Evolutionary conservation across 2,113 vertebrate genomes (phyloP).

Genomic region (Silurus glanis): DNA sequence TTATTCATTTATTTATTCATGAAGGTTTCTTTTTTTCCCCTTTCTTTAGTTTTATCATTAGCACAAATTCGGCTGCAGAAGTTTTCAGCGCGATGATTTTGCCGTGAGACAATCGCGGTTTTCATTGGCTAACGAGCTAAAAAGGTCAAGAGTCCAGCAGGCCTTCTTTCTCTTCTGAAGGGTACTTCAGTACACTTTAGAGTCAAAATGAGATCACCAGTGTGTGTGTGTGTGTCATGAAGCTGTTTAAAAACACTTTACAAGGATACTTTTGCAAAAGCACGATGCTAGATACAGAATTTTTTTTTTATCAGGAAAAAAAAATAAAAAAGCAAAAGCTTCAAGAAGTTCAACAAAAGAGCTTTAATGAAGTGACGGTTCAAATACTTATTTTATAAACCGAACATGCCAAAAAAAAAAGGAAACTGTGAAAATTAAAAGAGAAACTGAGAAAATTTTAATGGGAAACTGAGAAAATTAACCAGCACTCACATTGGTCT

Average conservation of each 20-base stretch:
- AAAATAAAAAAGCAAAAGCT: background rate
- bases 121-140: constrained; percentile 2
- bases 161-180: constrained; percentile 14
- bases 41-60: background rate
- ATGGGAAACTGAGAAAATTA: background rate
- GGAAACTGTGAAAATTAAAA: too few species aligned
- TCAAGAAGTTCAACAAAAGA: background rate
- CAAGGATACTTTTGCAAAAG: background rate
- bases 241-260: background rate
- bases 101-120: constrained; percentile 2
- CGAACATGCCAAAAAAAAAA: background rate
- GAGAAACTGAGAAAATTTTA: background rate
- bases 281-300: background rate
- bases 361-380: background rate
- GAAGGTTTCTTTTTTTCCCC: too few species aligned
- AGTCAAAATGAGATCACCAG: constrained; percentile 3
- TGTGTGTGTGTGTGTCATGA: background rate
- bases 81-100: background rate
- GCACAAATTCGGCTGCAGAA: background rate
- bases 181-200: constrained; percentile 17
- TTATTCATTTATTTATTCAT: too few species aligned
- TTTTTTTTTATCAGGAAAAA: background rate
- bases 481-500: background rate
- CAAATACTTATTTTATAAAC: background rate
- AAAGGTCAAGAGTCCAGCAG: constrained; percentile 24